These are phyloP conservation scores for Glyptemys insculpta DNA, from an alignment of 2,797 vertebrate species.

Conservation along the genomic window DNA sequence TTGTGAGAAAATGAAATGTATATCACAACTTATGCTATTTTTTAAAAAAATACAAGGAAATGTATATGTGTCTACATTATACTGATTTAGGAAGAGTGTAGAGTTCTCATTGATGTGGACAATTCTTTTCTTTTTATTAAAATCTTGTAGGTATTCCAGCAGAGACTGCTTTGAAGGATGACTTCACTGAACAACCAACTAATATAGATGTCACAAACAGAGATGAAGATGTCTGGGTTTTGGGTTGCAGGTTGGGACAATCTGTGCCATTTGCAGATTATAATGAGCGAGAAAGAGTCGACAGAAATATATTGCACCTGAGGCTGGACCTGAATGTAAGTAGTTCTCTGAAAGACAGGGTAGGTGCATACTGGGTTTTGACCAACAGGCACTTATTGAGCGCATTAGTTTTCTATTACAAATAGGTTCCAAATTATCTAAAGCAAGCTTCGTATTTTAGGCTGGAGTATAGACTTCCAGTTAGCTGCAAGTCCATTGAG, in stretches of 20 bases:
- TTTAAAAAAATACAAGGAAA: neutral
- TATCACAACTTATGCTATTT: neutral
- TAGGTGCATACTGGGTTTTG: neutral
- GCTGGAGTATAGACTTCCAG: slow-evolving; percentile 4
- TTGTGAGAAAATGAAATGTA: neutral
- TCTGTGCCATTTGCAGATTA: slow-evolving; percentile 62
- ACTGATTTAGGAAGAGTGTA: neutral
- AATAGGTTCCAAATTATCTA: neutral
- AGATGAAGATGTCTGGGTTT: slow-evolving; percentile 73
- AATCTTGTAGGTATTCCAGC: slow-evolving; percentile 61
- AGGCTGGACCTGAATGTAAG: slow-evolving; percentile 83
- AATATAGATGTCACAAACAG: slow-evolving; percentile 69
- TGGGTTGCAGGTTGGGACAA: slow-evolving; percentile 74
- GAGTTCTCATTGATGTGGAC: neutral
- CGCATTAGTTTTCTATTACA: neutral
- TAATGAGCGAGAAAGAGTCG: slow-evolving; percentile 75
- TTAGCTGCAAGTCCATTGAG: neutral
- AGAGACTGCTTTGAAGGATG: slow-evolving; percentile 74
- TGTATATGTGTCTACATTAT: neutral
- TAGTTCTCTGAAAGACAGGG: slow-evolving; percentile 44
- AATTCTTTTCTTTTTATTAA: slow-evolving; percentile 31
- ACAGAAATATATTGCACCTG: slow-evolving; percentile 74
- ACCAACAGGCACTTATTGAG: slow-evolving; percentile 18
- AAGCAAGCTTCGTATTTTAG: neutral
- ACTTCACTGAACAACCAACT: slow-evolving; percentile 69